Conservation (phyloP, 1,140 invertebrate genomes). For the Trinorchestia longiramus region DNA sequence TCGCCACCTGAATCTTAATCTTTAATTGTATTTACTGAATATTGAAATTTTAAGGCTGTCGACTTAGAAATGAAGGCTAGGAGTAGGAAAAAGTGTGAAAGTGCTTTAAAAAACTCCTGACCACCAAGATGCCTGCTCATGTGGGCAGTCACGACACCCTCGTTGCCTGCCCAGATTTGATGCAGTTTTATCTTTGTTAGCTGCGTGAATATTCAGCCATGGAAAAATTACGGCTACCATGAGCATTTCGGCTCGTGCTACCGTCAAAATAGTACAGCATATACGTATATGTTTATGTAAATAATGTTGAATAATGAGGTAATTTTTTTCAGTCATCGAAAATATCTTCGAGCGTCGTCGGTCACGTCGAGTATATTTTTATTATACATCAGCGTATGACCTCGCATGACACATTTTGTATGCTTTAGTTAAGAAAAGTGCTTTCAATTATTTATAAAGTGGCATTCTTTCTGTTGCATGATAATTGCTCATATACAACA, state of each 20-base stretch:
- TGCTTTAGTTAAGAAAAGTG: too few relatives aligned
- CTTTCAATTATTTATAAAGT: too few relatives aligned
- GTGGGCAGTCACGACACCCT: neutral
- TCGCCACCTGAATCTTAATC: neutral
- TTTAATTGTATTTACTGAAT: neutral
- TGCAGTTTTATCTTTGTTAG: neutral
- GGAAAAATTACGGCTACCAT: neutral
- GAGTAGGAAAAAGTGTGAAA: neutral
- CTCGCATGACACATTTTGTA: too few relatives aligned
- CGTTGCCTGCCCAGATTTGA: neutral
- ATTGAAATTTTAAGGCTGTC: neutral
- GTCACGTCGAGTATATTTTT: too few relatives aligned
- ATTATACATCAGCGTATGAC: too few relatives aligned
- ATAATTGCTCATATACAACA: too few relatives aligned
- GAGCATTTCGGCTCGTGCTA: neutral
- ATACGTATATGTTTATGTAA: too few relatives aligned
- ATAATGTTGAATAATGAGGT: too few relatives aligned
- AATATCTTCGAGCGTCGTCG: too few relatives aligned
- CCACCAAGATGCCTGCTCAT: neutral
- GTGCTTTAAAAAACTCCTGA: neutral
- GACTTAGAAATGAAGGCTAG: neutral
- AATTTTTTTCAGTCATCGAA: too few relatives aligned
- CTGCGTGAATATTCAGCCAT: neutral
- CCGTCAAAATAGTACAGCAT: too few relatives aligned
- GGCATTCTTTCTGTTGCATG: too few relatives aligned